A percentile compares a stretch with the other conserved stretches of the same genome.
Conservation (phyloP, 2,888 invertebrate species). For the Colostygia pectinataria region DNA sequence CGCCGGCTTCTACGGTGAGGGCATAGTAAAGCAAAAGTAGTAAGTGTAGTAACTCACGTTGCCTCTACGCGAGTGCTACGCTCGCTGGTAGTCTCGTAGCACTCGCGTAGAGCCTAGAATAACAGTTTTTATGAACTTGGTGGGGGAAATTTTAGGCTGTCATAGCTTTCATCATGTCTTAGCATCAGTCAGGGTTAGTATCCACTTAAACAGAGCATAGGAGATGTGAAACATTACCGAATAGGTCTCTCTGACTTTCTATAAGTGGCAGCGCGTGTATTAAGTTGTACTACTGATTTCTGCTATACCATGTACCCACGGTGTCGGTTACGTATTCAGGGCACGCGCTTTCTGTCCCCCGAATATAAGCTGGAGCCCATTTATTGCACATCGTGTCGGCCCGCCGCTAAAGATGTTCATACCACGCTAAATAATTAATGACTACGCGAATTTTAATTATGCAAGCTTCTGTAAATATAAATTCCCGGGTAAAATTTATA, state of each 20-base stretch:
- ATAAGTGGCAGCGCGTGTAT: no score
- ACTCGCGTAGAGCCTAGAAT: no score
- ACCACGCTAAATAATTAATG: conserved; percentile 75
- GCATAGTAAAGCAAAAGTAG: conserved; percentile 7
- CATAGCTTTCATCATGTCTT: no score
- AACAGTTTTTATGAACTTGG: no score
- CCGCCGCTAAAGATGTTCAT: conserved; percentile 64
- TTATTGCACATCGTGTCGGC: conserved; percentile 66
- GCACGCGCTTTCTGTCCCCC: conserved; percentile 77
- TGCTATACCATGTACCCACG: background rate
- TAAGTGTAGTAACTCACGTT: conserved; percentile 3
- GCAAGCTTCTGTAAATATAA: conserved; percentile 41
- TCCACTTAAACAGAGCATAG: no score
- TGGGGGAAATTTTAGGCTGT: no score
- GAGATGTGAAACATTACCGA: no score
- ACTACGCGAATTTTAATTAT: conserved; percentile 70
- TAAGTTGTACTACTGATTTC: conserved; percentile 10
- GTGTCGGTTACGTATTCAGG: conserved; percentile 64
- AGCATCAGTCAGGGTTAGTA: no score
- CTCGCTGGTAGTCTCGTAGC: no score
- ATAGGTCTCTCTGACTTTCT: no score
- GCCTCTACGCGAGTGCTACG: no score
- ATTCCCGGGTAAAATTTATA: conserved; percentile 36
- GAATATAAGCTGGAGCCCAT: conserved; percentile 77
- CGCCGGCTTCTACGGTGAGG: conserved; percentile 36